Conservation (phyloP, 2,113 vertebrate genomes). For the Oncorhynchus tshawytscha region DNA sequence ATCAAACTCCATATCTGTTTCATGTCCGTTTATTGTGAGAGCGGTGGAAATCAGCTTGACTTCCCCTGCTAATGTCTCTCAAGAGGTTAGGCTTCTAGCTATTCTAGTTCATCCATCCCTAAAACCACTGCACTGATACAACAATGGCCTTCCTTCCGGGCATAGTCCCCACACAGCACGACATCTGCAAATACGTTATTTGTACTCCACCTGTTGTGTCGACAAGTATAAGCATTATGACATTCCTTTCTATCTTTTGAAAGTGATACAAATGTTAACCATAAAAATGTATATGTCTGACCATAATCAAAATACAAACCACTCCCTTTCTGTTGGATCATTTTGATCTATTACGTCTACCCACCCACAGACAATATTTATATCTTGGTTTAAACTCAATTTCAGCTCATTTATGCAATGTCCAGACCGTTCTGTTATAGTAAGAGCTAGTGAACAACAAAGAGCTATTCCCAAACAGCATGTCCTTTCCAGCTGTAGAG, state of each 20-base stretch:
- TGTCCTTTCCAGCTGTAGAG: neutral
- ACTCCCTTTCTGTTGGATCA: neutral
- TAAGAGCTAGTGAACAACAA: neutral
- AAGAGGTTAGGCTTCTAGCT: slow-evolving; percentile 26
- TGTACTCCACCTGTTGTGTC: slow-evolving; percentile 48
- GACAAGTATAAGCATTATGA: no score
- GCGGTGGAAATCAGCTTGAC: slow-evolving; percentile 25
- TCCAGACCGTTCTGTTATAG: neutral
- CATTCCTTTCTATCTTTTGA: no score
- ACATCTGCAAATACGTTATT: slow-evolving; percentile 52
- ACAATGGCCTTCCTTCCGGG: slow-evolving; percentile 68
- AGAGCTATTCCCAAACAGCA: neutral
- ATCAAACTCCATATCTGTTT: slow-evolving; percentile 46
- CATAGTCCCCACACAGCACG: slow-evolving; percentile 32
- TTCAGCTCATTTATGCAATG: neutral
- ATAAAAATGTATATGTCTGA: no score
- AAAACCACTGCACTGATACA: slow-evolving; percentile 33
- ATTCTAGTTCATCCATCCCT: slow-evolving; percentile 39
- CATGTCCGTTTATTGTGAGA: slow-evolving; percentile 44
- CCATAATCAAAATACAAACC: neutral
- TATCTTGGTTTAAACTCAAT: neutral
- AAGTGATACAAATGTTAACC: no score
- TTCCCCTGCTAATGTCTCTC: slow-evolving; percentile 26
- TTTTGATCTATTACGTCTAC: neutral
- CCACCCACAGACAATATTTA: neutral